Evolutionary conservation across 2,113 vertebrate species (phyloP).

Genomic region (cattle (Bos taurus)): DNA sequence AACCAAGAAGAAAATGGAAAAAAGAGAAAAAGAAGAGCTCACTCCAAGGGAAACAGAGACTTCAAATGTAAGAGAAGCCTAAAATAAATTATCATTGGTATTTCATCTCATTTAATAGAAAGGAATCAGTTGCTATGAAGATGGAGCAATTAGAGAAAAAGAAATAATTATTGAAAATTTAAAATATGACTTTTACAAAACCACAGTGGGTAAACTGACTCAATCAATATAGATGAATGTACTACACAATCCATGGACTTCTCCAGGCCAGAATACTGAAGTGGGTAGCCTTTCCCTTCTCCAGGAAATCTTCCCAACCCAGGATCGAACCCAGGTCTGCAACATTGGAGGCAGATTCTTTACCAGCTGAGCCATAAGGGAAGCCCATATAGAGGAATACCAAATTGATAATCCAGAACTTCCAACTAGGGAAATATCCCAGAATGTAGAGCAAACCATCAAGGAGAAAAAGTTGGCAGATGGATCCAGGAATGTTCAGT

Average conservation of each 20-base stretch:
- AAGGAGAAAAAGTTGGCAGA: neutral
- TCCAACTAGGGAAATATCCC: neutral
- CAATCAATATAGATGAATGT: neutral
- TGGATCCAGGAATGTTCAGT: neutral
- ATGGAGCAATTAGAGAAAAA: neutral
- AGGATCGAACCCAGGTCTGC: neutral
- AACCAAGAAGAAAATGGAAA: neutral
- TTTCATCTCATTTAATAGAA: neutral
- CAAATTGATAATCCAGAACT: neutral
- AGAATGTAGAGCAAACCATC: neutral
- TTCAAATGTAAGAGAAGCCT: neutral
- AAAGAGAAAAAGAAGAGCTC: neutral
- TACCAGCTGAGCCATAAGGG: neutral
- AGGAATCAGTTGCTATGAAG: neutral
- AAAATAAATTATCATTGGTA: neutral
- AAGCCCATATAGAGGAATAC: neutral
- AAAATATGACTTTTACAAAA: neutral
- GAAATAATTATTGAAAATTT: conserved; percentile 21
- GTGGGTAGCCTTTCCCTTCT: neutral
- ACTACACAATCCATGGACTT: neutral
- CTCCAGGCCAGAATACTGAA: neutral
- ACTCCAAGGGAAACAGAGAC: neutral
- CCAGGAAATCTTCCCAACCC: neutral
- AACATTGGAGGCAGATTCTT: neutral
- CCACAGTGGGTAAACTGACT: neutral